phyloP scores from a whole-genome alignment of 2,888 invertebrate species.

The Callinectes sapidus region DNA sequence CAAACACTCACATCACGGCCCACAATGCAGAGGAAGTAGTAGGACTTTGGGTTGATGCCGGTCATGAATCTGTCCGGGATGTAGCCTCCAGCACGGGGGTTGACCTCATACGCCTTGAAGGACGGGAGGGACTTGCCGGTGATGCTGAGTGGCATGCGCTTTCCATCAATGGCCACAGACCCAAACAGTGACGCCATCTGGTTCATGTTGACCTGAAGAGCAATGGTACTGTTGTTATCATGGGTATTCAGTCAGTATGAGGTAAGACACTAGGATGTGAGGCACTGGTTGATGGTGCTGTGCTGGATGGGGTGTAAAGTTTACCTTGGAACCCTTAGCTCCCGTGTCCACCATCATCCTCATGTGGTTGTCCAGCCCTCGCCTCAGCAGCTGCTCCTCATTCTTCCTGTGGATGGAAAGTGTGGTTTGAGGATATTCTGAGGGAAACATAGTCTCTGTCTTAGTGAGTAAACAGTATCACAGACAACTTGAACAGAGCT shows the following conservation, averaged over 20 bases:
- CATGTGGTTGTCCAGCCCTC: conserved; percentile 96
- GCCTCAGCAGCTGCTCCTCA: conserved; percentile 84
- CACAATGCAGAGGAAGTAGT: conserved; percentile 99
- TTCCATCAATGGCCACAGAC: conserved; percentile 98
- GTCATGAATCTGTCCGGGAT: conserved; percentile 97
- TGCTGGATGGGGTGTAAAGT: background rate
- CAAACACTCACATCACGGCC: conserved; percentile 89
- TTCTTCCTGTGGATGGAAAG: conserved; percentile 62
- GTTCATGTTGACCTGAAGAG: conserved; percentile 89
- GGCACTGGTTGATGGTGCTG: background rate
- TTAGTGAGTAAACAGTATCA: no score
- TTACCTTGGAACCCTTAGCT: conserved; percentile 93
- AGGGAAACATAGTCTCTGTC: background rate
- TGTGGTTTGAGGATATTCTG: background rate
- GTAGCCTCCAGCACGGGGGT: conserved; percentile 96
- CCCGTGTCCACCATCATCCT: conserved; percentile 99
- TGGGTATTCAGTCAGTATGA: background rate
- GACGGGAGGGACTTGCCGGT: conserved; percentile 93
- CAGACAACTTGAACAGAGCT: background rate
- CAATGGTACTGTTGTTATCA: background rate
- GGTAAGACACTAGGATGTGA: background rate
- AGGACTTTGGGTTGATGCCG: conserved; percentile 98
- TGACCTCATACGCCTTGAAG: conserved; percentile 90
- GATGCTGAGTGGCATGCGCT: conserved; percentile 95
- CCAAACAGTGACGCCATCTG: conserved; percentile 98